These are phyloP conservation scores for Nebria salina DNA, from an alignment of 2,888 invertebrate genomes.

Conservation along the genomic window DNA sequence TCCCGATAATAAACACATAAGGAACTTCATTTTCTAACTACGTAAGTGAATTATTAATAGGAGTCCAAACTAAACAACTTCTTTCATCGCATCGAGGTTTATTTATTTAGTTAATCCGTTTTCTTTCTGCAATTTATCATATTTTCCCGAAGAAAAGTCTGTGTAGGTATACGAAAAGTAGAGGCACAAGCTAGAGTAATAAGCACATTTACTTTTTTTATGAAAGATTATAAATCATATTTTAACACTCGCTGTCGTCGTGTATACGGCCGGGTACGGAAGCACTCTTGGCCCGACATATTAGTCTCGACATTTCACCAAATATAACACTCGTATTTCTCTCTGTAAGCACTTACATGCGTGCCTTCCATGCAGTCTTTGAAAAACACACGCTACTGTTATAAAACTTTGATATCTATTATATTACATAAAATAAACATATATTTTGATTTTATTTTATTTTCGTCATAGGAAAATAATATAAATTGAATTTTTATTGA, in stretches of 20 bases:
- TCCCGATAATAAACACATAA: too few relatives aligned
- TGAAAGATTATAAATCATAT: slow-evolving; percentile 1
- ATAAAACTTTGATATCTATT: not conserved
- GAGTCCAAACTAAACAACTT: not conserved
- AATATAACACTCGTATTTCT: not conserved
- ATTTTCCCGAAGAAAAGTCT: not conserved
- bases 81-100: not conserved
- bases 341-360: not conserved
- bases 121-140: not conserved
- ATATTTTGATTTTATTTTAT: not conserved
- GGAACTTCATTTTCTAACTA: too few relatives aligned
- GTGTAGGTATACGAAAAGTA: not conserved
- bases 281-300: not conserved
- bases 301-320: not conserved
- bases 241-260: not conserved
- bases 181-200: not conserved
- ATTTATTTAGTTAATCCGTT: not conserved
- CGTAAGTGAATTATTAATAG: not conserved
- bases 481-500: not conserved
- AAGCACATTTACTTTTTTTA: not conserved
- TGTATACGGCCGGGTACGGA: not conserved
- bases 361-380: not conserved
- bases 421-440: not conserved
- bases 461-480: not conserved
- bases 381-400: not conserved